phyloP scores from a whole-genome alignment of 2,797 vertebrate genomes.

The Phrynocephalus vlangalii region DNA sequence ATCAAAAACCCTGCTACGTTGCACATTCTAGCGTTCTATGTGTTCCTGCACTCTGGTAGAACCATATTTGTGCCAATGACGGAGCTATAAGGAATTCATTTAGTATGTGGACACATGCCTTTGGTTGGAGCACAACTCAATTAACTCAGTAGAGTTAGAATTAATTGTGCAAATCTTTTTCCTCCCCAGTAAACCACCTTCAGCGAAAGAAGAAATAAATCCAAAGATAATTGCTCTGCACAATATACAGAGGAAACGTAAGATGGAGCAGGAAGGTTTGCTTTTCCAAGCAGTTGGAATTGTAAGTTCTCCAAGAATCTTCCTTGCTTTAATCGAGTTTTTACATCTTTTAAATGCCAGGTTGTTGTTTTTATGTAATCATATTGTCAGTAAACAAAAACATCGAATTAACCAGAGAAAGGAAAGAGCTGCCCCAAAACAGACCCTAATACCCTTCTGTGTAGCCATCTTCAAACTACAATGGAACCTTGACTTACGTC shows the following conservation, averaged over 20 bases:
- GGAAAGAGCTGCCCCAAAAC: not conserved
- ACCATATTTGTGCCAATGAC: not conserved
- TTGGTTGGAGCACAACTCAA: slow-evolving; percentile 46
- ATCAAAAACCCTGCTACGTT: not conserved
- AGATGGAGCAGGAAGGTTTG: slow-evolving; percentile 87
- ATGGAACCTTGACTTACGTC: too few species aligned
- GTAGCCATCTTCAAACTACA: not conserved
- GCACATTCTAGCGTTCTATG: not conserved
- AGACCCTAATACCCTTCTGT: not conserved
- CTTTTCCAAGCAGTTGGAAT: slow-evolving; percentile 88
- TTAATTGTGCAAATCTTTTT: slow-evolving; percentile 69
- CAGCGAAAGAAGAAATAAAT: slow-evolving; percentile 84
- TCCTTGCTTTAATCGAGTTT: slow-evolving; percentile 54
- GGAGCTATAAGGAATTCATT: not conserved
- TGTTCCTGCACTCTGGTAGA: not conserved
- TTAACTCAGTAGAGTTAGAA: slow-evolving; percentile 55
- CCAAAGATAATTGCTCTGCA: slow-evolving; percentile 87
- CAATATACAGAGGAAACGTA: slow-evolving; percentile 93
- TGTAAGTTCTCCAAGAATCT: slow-evolving; percentile 78
- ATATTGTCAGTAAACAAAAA: not conserved
- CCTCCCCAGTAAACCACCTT: slow-evolving; percentile 79
- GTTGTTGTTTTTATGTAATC: slow-evolving; percentile 56
- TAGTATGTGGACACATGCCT: too few species aligned
- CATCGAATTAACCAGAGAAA: not conserved
- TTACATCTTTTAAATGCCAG: slow-evolving; percentile 51